These are phyloP conservation scores for Ramphastos sulfuratus DNA, from an alignment of 2,113 vertebrate genomes.

Conservation along the genomic window DNA sequence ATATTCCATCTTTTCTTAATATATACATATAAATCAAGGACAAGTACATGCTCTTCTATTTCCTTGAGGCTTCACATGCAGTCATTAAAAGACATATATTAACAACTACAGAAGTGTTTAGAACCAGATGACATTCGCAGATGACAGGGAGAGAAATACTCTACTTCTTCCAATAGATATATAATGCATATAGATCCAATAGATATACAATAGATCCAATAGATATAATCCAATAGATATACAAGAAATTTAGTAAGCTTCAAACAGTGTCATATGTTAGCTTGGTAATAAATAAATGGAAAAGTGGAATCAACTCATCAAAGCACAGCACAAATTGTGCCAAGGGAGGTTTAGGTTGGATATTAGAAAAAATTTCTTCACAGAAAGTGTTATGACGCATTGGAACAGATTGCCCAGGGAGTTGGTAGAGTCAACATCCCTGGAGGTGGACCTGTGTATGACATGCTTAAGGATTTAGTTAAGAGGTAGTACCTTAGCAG, in stretches of 20 bases:
- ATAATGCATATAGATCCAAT: background rate
- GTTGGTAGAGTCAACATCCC: no score
- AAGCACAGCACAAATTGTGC: no score
- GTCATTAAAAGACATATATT: background rate
- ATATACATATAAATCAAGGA: background rate
- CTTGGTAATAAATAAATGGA: background rate
- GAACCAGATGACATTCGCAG: background rate
- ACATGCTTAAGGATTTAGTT: no score
- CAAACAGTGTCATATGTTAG: background rate
- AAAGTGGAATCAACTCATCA: background rate
- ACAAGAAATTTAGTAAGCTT: background rate
- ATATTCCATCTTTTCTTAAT: background rate
- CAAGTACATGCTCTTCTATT: background rate
- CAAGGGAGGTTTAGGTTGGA: no score
- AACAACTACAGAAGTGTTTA: background rate
- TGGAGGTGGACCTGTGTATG: no score
- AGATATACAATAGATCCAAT: no score
- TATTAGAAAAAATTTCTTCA: no score
- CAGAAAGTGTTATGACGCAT: no score
- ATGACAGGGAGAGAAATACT: background rate
- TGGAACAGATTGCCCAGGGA: no score
- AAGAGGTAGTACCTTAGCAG: no score
- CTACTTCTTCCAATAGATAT: background rate
- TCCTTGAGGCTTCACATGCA: background rate
- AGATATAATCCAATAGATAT: no score